phyloP scores from a whole-genome alignment of 1,140 invertebrate species.

The Oryzaephilus surinamensis region DNA sequence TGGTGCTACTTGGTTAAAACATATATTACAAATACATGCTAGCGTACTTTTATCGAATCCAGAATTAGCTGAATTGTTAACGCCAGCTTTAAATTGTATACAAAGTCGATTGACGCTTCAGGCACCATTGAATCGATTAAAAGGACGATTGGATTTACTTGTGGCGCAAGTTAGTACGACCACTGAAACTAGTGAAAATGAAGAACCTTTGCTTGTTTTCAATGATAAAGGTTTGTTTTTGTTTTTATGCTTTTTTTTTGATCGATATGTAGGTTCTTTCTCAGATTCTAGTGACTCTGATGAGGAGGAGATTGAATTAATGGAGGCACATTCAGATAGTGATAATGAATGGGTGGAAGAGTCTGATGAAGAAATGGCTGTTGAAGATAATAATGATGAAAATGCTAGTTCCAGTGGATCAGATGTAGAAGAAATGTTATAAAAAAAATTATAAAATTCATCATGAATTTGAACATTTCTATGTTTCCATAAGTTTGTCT shows the following conservation, averaged over 20 bases:
- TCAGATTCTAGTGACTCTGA: slow-evolving; percentile 24
- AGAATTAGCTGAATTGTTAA: slow-evolving; percentile 41
- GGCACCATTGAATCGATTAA: slow-evolving; percentile 42
- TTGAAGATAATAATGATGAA: slow-evolving; percentile 9
- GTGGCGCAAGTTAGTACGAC: slow-evolving; percentile 39
- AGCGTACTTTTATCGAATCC: slow-evolving; percentile 50
- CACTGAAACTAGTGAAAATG: slow-evolving; percentile 35
- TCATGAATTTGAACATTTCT: no score
- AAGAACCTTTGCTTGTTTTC: slow-evolving; percentile 43
- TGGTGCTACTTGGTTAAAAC: slow-evolving; percentile 49
- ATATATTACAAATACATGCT: slow-evolving; percentile 47
- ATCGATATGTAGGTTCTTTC: slow-evolving; percentile 11
- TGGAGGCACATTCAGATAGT: slow-evolving; percentile 21
- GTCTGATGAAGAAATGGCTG: slow-evolving; percentile 2
- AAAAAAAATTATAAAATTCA: slow-evolving; percentile 5
- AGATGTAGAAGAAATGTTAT: slow-evolving; percentile 12
- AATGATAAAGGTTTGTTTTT: slow-evolving; percentile 44
- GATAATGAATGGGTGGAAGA: slow-evolving; percentile 34
- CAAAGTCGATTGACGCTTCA: slow-evolving; percentile 45
- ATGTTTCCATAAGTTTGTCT: no score
- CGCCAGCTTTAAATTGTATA: slow-evolving; percentile 48
- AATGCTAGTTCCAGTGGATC: no score
- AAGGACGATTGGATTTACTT: slow-evolving; percentile 46
- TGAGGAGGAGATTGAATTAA: slow-evolving; percentile 16
- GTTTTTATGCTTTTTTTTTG: slow-evolving; percentile 4